phyloP scores from a whole-genome alignment of 1,140 invertebrate species.

The Cydia fagiglandana region DNA sequence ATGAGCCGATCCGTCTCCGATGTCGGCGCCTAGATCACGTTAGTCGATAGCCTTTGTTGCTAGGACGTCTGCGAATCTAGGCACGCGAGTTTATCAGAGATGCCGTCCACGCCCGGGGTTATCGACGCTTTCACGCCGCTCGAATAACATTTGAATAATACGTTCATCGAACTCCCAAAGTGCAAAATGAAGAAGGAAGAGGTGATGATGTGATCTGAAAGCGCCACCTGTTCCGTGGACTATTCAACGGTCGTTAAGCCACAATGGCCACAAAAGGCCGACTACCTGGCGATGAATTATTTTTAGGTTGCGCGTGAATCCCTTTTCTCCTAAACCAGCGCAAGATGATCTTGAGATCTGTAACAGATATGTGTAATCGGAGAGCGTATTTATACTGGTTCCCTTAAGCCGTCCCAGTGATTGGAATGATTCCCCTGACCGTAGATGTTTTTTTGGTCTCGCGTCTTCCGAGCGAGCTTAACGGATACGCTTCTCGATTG shows the following conservation, averaged over 20 bases:
- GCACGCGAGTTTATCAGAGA: slow-evolving; percentile 60
- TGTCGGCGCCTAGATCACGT: slow-evolving; percentile 36
- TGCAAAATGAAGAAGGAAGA: slow-evolving; percentile 52
- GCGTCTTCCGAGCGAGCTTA: slow-evolving; percentile 40
- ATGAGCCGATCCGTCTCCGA: slow-evolving; percentile 52
- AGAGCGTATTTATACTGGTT: neutral
- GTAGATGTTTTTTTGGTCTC: slow-evolving; percentile 37
- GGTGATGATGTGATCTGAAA: slow-evolving; percentile 32
- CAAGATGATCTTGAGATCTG: neutral
- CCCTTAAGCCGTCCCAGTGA: neutral
- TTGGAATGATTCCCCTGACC: neutral
- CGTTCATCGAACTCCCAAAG: slow-evolving; percentile 73
- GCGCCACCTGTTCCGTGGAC: slow-evolving; percentile 48
- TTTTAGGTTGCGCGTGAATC: slow-evolving; percentile 30
- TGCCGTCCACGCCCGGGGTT: slow-evolving; percentile 68
- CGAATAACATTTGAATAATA: slow-evolving; percentile 76
- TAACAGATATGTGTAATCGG: neutral
- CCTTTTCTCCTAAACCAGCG: neutral
- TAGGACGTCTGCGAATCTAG: slow-evolving; percentile 43
- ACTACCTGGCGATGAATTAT: slow-evolving; percentile 55
- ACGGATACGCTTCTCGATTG: slow-evolving; percentile 56
- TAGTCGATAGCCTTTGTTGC: slow-evolving; percentile 44
- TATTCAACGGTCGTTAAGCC: slow-evolving; percentile 63
- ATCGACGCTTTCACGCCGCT: slow-evolving; percentile 74
- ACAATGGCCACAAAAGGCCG: slow-evolving; percentile 57